Conservation (phyloP, 92 coral and sea anemone genomes). For the Epizoanthus scotinus region DNA sequence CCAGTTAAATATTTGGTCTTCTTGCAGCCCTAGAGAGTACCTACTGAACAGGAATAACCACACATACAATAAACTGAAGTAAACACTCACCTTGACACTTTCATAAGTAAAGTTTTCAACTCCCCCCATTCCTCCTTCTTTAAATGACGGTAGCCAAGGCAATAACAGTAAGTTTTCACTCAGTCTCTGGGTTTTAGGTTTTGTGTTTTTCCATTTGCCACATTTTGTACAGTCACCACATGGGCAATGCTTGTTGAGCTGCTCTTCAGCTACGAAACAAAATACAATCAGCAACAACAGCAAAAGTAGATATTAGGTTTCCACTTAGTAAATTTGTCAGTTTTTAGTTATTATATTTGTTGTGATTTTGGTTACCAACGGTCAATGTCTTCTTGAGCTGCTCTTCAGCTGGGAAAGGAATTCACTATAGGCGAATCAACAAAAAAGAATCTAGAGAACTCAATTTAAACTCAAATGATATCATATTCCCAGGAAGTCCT, state of each 20-base stretch:
- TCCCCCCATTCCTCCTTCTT: neutral
- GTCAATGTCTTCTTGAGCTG: constrained; percentile 42
- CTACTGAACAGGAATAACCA: too few relatives aligned
- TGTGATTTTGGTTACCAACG: constrained; percentile 53
- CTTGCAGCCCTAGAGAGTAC: too few relatives aligned
- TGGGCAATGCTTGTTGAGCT: constrained; percentile 42
- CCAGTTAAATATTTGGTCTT: too few relatives aligned
- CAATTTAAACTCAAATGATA: too few relatives aligned
- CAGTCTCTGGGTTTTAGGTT: neutral
- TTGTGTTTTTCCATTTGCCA: neutral
- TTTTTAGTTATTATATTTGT: too few relatives aligned
- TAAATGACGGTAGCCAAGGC: constrained; percentile 46
- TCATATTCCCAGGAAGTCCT: too few relatives aligned
- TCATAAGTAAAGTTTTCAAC: constrained; percentile 42
- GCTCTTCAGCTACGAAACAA: constrained; percentile 43
- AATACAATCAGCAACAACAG: neutral
- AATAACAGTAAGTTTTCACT: constrained; percentile 45
- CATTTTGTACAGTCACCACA: constrained; percentile 48
- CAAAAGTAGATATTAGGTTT: too few relatives aligned
- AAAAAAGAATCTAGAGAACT: neutral
- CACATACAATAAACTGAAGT: too few relatives aligned
- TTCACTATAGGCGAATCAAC: neutral
- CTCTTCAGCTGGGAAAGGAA: neutral
- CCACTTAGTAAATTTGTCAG: too few relatives aligned
- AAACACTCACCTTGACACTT: constrained; percentile 31